Evolutionary conservation across 2,113 vertebrate genomes (phyloP).

Genomic region (Herpetotheres cachinnans): DNA sequence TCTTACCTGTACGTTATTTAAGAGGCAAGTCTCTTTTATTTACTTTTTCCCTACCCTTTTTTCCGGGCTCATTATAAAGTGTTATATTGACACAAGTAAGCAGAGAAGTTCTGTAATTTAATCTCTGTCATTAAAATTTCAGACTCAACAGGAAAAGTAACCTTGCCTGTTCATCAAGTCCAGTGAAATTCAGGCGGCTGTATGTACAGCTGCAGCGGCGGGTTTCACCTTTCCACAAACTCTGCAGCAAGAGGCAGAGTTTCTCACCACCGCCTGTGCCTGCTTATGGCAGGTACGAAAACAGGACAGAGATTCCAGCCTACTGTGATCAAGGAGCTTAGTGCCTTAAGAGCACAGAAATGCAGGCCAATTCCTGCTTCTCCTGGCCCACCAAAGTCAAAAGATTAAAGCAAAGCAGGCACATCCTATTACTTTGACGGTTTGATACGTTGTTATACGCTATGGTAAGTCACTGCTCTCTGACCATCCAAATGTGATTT

Average conservation of each 20-base stretch:
- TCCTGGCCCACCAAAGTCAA: background rate
- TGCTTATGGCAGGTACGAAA: background rate
- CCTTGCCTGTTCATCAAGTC: slow-evolving; percentile 38
- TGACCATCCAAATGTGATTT: background rate
- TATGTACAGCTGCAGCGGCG: background rate
- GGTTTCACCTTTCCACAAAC: background rate
- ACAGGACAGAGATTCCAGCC: background rate
- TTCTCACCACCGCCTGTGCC: background rate
- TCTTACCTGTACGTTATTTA: background rate
- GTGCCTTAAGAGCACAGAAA: background rate
- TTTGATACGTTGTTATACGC: fast-evolving
- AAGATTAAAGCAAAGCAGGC: background rate
- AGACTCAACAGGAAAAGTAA: background rate
- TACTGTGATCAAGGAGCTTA: background rate
- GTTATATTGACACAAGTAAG: background rate
- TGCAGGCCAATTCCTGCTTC: background rate
- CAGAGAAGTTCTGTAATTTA: slow-evolving; percentile 39
- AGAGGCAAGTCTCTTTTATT: background rate
- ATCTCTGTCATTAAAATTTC: slow-evolving; percentile 43
- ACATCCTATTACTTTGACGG: background rate
- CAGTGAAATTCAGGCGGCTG: background rate
- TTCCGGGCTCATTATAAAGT: background rate
- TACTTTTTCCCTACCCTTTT: background rate
- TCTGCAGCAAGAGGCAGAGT: background rate
- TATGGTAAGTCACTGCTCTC: background rate